Conservation (phyloP, 2,888 invertebrate genomes). For the Diloba caeruleocephala region DNA sequence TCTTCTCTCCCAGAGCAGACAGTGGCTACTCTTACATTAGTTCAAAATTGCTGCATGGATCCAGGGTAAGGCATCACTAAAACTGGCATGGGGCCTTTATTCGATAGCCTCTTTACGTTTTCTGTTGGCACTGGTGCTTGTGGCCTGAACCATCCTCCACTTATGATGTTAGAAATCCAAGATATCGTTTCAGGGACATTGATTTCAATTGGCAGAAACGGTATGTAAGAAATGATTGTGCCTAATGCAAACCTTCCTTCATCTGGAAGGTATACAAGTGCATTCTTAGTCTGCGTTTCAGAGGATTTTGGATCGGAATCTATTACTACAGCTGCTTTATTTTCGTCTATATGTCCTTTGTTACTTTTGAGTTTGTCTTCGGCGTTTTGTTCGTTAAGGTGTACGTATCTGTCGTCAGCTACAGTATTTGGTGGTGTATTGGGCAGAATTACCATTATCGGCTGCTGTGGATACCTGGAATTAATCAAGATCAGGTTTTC, state of each 20-base stretch:
- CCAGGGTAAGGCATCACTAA: conserved; percentile 66
- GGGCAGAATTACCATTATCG: conserved; percentile 70
- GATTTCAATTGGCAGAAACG: conserved; percentile 90
- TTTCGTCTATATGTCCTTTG: conserved; percentile 59
- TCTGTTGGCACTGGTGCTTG: conserved; percentile 46
- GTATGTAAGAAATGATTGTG: conserved; percentile 84
- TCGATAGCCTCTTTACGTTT: conserved; percentile 59
- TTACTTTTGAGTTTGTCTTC: conserved; percentile 46
- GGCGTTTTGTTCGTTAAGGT: conserved; percentile 44
- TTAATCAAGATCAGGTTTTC: too few relatives aligned
- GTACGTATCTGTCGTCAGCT: conserved; percentile 30
- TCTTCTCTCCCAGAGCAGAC: conserved; percentile 22
- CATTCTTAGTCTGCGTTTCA: conserved; percentile 35
- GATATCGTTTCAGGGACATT: conserved; percentile 90
- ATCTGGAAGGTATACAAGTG: conserved; percentile 61
- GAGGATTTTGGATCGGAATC: conserved; percentile 62
- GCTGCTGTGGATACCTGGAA: conserved; percentile 65
- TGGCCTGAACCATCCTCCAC: conserved; percentile 71
- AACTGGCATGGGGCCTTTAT: conserved; percentile 63
- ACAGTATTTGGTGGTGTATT: conserved; percentile 44
- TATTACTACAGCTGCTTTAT: conserved; percentile 70
- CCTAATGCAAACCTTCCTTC: conserved; percentile 74
- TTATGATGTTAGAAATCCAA: conserved; percentile 75
- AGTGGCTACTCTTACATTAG: background rate
- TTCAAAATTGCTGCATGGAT: conserved; percentile 28